These are phyloP conservation scores for Cylloceria caligata DNA, from an alignment of 2,888 invertebrate genomes.

Conservation along the genomic window DNA sequence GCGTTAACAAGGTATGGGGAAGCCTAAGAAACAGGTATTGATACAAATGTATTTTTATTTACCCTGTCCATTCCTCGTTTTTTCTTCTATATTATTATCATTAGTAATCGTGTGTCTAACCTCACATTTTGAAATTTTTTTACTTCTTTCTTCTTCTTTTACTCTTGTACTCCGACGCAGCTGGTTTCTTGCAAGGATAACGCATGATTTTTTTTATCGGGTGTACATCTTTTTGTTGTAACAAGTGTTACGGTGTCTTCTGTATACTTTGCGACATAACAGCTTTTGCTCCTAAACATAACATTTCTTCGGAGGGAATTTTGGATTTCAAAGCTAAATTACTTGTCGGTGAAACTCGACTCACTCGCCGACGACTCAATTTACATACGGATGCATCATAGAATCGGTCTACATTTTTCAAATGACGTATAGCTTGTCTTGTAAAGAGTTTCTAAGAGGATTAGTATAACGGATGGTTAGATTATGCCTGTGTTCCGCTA, in stretches of 20 bases:
- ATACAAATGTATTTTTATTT: conserved; percentile 53
- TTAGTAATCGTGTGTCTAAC: neutral
- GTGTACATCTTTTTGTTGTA: neutral
- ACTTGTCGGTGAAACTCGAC: too few species aligned
- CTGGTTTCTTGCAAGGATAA: neutral
- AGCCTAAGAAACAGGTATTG: conserved; percentile 76
- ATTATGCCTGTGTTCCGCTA: neutral
- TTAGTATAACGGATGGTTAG: conserved; percentile 17
- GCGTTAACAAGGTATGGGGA: conserved; percentile 82
- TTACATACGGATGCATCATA: neutral
- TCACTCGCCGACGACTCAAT: neutral
- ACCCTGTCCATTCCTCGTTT: neutral
- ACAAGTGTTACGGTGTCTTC: neutral
- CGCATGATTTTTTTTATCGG: neutral
- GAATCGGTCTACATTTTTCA: neutral
- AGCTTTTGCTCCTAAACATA: neutral
- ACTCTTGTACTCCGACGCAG: neutral
- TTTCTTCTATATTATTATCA: neutral
- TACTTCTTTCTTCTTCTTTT: neutral
- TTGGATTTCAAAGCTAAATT: neutral
- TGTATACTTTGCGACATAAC: neutral
- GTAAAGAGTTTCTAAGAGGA: neutral
- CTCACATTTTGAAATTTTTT: too few species aligned
- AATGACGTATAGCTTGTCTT: neutral
- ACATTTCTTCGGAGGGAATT: neutral